Evolutionary conservation across 1,140 invertebrate genomes (phyloP), one percentile per base, ranked within the genome.

Genomic region (Delia radicum): DNA sequence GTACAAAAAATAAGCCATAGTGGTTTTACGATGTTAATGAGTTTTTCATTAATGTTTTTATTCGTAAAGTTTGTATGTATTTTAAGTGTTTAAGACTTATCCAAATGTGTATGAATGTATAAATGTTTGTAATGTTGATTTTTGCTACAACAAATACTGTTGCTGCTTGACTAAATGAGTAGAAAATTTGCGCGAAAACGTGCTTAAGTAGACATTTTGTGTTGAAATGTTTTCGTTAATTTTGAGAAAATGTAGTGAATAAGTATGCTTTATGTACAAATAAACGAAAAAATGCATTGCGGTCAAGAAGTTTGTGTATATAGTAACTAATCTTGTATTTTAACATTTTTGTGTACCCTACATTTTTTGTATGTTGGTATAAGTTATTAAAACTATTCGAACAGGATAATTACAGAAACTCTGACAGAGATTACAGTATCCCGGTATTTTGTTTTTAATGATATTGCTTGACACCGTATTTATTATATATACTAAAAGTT

Each of bases 31-130:
- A 69, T 33, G 65, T 69, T 69, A 69, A 69, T 69, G 65, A 69
- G 65, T 69, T 69, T 69, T 69, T 69, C 65, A 69, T 69, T 69
- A 69, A 69, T 69, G 65, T 27, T 69, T 69, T 69, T 69, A 69
- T 33, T 69, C 27, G 28, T 6, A 69, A 69, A 69, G 15, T 33
- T n/a, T n/a, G n/a, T n/a, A n/a, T n/a, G n/a, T n/a, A 15, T 29
- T 65, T 27, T 29, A n/a, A 29, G 0, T 63, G 21, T 12, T 63
- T 15, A 31, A 31, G 63, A 5, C 48, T 55, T 7, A n/a, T n/a
- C 12, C 26, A 4, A 27, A 24, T 62, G 55, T 21, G 62, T n/a
- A 33, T 37, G 65, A 8, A 69, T 69, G 65, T 18, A 18, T 18
- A 10, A 55, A 55, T 18, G 37, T 42, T 42, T 5, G 48, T 42